A percentile compares a stretch with the other conserved stretches of the same genome.
Conservation (phyloP, 2,888 invertebrate species). For the Synergus japonicus region DNA sequence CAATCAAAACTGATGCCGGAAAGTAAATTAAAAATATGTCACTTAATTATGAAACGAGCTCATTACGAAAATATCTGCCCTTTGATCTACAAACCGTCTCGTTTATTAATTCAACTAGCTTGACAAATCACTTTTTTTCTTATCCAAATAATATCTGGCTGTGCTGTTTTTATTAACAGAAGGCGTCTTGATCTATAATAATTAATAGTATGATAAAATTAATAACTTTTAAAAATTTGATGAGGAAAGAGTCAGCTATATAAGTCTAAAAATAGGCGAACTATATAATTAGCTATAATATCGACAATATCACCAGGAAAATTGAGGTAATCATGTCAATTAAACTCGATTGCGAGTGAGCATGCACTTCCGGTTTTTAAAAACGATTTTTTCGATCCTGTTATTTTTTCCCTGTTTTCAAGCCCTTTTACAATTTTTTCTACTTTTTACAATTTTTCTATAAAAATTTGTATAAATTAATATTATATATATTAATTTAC, state of each 20-base stretch:
- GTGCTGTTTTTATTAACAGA: not conserved
- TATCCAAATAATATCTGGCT: not conserved
- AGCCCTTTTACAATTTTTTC: not conserved
- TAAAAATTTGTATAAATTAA: no score
- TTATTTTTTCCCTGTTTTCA: conserved; percentile 1
- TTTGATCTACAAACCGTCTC: not conserved
- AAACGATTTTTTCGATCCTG: not conserved
- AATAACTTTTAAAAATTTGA: conserved; percentile 46
- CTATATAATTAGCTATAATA: conserved; percentile 51
- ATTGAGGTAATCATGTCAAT: conserved; percentile 56
- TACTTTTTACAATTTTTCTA: no score
- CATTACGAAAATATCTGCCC: not conserved
- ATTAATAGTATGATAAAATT: no score
- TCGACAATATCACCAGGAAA: conserved; percentile 53
- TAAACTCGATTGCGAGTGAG: conserved; percentile 55
- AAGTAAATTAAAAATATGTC: not conserved
- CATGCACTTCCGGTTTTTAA: conserved; percentile 58
- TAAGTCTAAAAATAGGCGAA: conserved; percentile 48
- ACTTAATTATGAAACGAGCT: not conserved
- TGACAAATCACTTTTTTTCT: not conserved
- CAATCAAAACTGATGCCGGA: not conserved
- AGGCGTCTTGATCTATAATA: not conserved
- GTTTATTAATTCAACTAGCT: not conserved
- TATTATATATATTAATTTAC: no score
- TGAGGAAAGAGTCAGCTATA: conserved; percentile 53